Conservation (phyloP, 2,888 invertebrate species). For the Brachyopa scutellaris region DNA sequence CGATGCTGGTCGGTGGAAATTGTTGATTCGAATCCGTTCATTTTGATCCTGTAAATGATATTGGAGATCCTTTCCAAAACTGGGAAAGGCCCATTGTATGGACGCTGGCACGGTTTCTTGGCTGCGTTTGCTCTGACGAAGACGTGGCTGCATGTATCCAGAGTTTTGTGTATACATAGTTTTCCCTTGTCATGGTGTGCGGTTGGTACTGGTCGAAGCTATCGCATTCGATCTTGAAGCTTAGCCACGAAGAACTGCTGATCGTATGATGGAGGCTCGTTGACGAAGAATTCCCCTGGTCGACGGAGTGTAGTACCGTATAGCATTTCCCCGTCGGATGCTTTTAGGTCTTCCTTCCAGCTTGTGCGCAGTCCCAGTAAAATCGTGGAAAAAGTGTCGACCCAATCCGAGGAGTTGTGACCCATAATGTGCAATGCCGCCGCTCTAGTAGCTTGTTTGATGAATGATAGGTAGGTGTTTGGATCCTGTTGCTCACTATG, state of each 20-base stretch:
- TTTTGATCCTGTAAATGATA: neutral
- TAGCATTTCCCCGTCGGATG: conserved; percentile 75
- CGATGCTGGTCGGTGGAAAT: neutral
- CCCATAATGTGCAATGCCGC: conserved; percentile 77
- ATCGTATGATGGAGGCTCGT: conserved; percentile 37
- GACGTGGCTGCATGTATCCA: neutral
- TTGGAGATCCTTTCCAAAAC: neutral
- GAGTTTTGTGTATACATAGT: neutral
- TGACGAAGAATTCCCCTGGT: conserved; percentile 66
- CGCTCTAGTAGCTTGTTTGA: conserved; percentile 80
- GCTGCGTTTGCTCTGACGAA: neutral
- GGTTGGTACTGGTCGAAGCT: conserved; percentile 32
- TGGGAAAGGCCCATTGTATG: neutral
- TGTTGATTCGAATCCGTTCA: neutral
- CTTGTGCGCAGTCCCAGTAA: conserved; percentile 42
- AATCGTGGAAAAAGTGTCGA: conserved; percentile 75
- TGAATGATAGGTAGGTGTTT: conserved; percentile 77
- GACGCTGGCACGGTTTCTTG: neutral
- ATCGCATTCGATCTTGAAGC: conserved; percentile 25
- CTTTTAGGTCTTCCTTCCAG: neutral
- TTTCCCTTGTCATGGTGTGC: conserved; percentile 29
- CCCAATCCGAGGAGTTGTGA: conserved; percentile 74
- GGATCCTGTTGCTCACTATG: conserved; percentile 73
- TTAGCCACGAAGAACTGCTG: conserved; percentile 32
- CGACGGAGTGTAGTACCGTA: conserved; percentile 75